phyloP scores from a whole-genome alignment of 2,888 invertebrate species.

The Acronicta aceris region DNA sequence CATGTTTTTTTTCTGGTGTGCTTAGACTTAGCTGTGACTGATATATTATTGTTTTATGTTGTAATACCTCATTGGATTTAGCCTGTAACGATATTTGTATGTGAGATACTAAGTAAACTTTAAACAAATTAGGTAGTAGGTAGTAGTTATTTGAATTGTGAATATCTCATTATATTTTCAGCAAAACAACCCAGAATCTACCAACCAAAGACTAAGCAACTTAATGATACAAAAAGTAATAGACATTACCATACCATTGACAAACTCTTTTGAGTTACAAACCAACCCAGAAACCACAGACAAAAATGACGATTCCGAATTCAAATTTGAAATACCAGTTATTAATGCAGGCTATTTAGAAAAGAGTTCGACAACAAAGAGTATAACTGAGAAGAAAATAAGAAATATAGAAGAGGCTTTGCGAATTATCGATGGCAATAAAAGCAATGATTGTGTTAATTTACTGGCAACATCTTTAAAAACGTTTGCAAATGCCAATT shows the following conservation, averaged over 20 bases:
- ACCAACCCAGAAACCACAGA: background rate
- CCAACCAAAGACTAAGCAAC: background rate
- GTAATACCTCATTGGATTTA: no score
- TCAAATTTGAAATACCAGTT: background rate
- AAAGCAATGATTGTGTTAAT: slow-evolving; percentile 21
- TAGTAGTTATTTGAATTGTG: no score
- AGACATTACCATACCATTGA: slow-evolving; percentile 24
- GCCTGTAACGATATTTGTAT: no score
- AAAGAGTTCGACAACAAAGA: background rate
- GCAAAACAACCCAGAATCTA: slow-evolving; percentile 10
- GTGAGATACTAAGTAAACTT: no score
- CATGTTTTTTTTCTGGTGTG: no score
- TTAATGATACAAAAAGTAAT: slow-evolving; percentile 22
- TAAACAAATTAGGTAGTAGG: no score
- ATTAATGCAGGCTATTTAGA: background rate
- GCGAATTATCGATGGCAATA: slow-evolving; percentile 52
- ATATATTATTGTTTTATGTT: no score
- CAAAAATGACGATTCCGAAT: background rate
- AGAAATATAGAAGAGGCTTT: slow-evolving; percentile 52
- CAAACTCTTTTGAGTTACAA: background rate
- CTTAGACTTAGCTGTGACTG: no score
- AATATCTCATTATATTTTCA: slow-evolving; percentile 18
- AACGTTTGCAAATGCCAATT: background rate
- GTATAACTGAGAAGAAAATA: background rate
- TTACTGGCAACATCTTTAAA: slow-evolving; percentile 26